Base-by-base conservation (phyloP, 2,113 vertebrate genomes). In the Rissa tridactyla region DNA sequence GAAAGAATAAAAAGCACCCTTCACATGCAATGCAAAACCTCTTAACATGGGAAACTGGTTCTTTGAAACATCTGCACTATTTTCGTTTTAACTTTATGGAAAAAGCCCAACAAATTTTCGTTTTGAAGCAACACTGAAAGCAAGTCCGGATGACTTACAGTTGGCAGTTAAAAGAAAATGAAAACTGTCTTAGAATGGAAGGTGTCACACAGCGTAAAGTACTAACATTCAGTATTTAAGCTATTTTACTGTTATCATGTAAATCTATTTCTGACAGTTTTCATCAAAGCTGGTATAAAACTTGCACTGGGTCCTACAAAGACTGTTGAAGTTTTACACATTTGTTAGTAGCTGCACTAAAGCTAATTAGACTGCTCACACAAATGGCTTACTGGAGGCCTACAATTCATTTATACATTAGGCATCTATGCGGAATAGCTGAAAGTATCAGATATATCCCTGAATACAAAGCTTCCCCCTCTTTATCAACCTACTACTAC, bases 231-330 rank as follows among this genome's bases (percentile, higher is more conserved):
- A 40, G 52, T 69, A 88, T 80, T 86, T 66, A 52, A 95, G 54
- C 49, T 72, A 55, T 69, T 91, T 82, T 85, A 76, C 57, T 55
- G 21, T 44, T 82, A 72, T 32, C 49, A 65, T 19, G 46, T 66
- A 84, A 81, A 89, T 81, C 44, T 83, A 77, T 77, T 96, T 79
- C 81, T 85, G 54, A 69, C 61, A 77, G 58, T 88, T 94, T 95
- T 92, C 34, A 78, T 42, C 54, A 89, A 90, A 95, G 60, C 57
- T 72, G 40, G 57, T 61, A 64, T 44, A 85, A 80, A 94, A 85
- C 19, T 49, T 64, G 57, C 82, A 84, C 42, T 46, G 20, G 21
- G 32, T 66, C 14, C 46, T 58, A 70, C 0, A 1, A 88, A 86
- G 88, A 70, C 68, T 54, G 57, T 13, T 20, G 0, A 10, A 70